Evolutionary conservation across 1,140 invertebrate genomes (phyloP).

Genomic region (Drosophila serrata): DNA sequence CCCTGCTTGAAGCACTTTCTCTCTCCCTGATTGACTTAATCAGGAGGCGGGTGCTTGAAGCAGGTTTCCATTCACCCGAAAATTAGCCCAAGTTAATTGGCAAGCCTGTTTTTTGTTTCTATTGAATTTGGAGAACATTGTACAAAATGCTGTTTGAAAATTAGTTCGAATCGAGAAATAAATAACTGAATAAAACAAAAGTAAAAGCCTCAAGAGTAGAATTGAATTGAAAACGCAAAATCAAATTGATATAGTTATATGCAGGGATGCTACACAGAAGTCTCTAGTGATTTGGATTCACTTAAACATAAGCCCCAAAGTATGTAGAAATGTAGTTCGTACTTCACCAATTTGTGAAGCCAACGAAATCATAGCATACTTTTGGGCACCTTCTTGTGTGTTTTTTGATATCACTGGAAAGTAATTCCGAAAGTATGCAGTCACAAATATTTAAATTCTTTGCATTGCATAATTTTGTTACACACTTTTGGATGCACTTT

Average conservation of each 20-base stretch:
- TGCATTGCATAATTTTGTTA: too few species aligned
- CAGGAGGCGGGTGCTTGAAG: conserved; percentile 14
- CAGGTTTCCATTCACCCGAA: conserved; percentile 12
- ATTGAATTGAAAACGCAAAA: conserved; percentile 55
- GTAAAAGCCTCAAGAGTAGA: conserved; percentile 38
- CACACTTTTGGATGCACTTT: neutral
- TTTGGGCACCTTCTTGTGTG: conserved; percentile 2
- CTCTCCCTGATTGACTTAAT: conserved; percentile 7
- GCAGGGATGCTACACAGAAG: conserved; percentile 19
- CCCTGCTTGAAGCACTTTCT: conserved; percentile 30
- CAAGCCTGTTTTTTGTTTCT: conserved; percentile 41
- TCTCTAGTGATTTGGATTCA: conserved; percentile 15
- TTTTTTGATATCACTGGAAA: conserved; percentile 5
- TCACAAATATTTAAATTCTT: too few species aligned
- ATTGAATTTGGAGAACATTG: conserved; percentile 47
- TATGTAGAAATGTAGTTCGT: neutral
- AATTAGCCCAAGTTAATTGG: conserved; percentile 24
- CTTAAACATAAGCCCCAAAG: conserved; percentile 1
- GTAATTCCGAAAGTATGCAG: neutral
- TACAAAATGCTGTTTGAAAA: conserved; percentile 52
- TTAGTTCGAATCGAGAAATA: conserved; percentile 40
- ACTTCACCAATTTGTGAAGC: neutral
- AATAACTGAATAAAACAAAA: conserved; percentile 48
- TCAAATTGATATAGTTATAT: conserved; percentile 50
- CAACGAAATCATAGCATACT: neutral